These are phyloP conservation scores for Aplochiton taeniatus DNA, from an alignment of 2,797 vertebrate genomes.

Conservation along the genomic window DNA sequence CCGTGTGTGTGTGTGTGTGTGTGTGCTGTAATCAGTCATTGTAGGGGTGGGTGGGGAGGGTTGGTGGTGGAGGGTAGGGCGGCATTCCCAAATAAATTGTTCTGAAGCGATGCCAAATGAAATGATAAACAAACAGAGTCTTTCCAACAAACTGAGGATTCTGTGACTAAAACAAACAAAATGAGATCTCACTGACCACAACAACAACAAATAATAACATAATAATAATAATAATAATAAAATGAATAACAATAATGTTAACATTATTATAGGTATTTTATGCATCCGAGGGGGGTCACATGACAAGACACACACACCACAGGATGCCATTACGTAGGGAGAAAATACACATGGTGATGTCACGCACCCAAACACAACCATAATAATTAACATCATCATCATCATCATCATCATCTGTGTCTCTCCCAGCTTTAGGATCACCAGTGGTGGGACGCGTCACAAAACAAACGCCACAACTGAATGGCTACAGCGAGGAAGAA, in stretches of 20 bases:
- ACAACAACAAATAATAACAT: slow-evolving; percentile 14
- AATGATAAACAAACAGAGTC: slow-evolving; percentile 52
- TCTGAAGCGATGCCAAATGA: slow-evolving; percentile 61
- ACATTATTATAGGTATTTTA: slow-evolving; percentile 62
- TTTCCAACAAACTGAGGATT: slow-evolving; percentile 35
- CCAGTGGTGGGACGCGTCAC: slow-evolving; percentile 9
- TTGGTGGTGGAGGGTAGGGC: slow-evolving; percentile 41
- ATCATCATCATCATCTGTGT: slow-evolving; percentile 20
- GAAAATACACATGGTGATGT: slow-evolving; percentile 58
- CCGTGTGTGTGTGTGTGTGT: slow-evolving; percentile 24
- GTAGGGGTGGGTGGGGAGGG: slow-evolving; percentile 27
- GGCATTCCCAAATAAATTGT: slow-evolving; percentile 56
- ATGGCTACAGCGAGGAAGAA: slow-evolving; percentile 14
- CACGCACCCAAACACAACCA: slow-evolving; percentile 68
- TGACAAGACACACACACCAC: slow-evolving; percentile 58
- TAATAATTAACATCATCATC: slow-evolving; percentile 41
- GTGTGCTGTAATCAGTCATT: slow-evolving; percentile 28
- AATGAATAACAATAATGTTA: slow-evolving; percentile 44
- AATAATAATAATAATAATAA: slow-evolving; percentile 42
- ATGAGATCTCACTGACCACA: slow-evolving; percentile 42
- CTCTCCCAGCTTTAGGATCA: slow-evolving; percentile 8
- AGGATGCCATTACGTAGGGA: slow-evolving; percentile 13
- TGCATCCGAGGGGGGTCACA: slow-evolving; percentile 57
- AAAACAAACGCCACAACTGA: slow-evolving; percentile 28
- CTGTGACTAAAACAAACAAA: slow-evolving; percentile 6